These are phyloP conservation scores for Engystomops pustulosus DNA, from an alignment of 2,113 vertebrate genomes.

Conservation along the genomic window DNA sequence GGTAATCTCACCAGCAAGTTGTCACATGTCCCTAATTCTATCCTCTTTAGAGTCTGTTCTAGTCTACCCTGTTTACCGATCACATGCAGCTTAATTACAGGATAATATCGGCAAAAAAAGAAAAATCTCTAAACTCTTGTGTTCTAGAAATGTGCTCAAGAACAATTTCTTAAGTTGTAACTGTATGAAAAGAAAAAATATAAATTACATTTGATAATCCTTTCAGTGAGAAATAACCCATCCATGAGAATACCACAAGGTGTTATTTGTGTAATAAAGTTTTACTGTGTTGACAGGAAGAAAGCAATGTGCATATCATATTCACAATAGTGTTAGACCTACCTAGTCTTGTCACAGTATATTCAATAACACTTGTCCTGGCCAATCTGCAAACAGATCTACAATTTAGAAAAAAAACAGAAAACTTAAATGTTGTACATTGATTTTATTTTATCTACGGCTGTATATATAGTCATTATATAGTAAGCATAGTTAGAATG, in stretches of 20 bases:
- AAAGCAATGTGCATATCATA: no score
- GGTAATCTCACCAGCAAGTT: slow-evolving; percentile 2
- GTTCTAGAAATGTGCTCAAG: neutral
- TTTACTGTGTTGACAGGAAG: no score
- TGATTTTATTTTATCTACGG: no score
- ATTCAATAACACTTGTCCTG: neutral
- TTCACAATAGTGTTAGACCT: neutral
- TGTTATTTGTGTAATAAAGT: no score
- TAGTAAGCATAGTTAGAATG: no score
- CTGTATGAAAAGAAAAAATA: neutral
- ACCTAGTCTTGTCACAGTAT: slow-evolving; percentile 43
- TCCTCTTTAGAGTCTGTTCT: slow-evolving; percentile 1
- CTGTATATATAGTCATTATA: no score
- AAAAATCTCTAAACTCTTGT: neutral
- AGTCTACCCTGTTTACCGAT: slow-evolving; percentile 29
- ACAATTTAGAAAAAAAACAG: neutral
- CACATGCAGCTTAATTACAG: slow-evolving; percentile 43
- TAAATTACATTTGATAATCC: neutral
- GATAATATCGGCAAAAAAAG: neutral
- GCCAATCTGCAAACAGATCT: slow-evolving; percentile 7
- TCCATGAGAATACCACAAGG: neutral
- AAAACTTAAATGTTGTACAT: no score
- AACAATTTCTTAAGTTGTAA: neutral
- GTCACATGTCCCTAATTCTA: slow-evolving; percentile 38
- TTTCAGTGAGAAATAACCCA: neutral